These are phyloP conservation scores for Pyrocephalus nanus DNA, from an alignment of 2,797 vertebrate genomes.

Conservation along the genomic window DNA sequence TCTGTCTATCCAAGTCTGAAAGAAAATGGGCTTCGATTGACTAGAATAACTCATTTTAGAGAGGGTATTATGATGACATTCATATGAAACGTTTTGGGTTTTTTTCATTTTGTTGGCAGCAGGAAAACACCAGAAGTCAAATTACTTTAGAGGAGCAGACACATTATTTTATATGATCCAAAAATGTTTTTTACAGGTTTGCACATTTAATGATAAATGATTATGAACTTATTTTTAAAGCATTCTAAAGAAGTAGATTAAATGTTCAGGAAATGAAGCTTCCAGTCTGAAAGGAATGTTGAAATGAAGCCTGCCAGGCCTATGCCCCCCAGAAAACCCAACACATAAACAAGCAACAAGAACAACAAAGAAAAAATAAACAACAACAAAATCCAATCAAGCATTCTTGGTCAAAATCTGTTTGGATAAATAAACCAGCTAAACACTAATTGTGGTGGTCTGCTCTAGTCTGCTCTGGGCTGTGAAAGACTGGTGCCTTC, in stretches of 20 bases:
- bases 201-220: not conserved
- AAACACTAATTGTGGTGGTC: not conserved
- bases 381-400: fast-evolving
- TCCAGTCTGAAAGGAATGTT: not conserved
- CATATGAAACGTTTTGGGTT: not conserved
- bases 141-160: not conserved
- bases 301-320: not conserved
- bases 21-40: not conserved
- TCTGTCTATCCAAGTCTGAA: not conserved
- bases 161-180: not conserved
- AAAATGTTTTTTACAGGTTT: not conserved
- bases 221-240: not conserved
- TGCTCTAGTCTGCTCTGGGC: not conserved
- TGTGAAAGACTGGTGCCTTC: not conserved
- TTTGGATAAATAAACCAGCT: not conserved
- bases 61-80: not conserved
- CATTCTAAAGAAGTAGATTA: not conserved
- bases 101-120: not conserved
- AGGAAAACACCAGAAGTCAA: not conserved
- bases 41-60: not conserved
- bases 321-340: fast-evolving
- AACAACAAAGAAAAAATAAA: not conserved
- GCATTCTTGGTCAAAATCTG: not conserved
- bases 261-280: not conserved
- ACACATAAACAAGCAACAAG: not conserved